A percentile compares a stretch with the other conserved stretches of the same genome.
Conservation (phyloP, 2,113 vertebrate genomes). For the Triplophysa siluroides region DNA sequence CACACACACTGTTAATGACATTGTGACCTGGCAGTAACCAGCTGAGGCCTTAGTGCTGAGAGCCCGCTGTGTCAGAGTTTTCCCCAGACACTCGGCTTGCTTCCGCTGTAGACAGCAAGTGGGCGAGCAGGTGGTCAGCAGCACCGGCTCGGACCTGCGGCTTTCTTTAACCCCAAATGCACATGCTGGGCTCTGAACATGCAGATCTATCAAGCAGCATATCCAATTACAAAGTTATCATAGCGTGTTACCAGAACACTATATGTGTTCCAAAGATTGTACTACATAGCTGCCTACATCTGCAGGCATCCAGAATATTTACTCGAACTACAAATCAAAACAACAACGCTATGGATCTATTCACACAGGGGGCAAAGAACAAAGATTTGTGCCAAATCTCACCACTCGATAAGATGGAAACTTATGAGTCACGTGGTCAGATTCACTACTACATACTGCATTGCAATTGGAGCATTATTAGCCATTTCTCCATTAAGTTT, state of each 20-base stretch:
- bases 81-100: slow-evolving; percentile 41
- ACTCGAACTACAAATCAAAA: no score
- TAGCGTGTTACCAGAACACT: background rate
- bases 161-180: slow-evolving; percentile 28
- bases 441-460: no score
- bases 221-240: background rate
- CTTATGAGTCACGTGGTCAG: no score
- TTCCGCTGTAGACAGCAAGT: slow-evolving; percentile 35
- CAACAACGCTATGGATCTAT: no score
- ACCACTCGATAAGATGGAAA: no score
- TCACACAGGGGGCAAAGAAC: no score
- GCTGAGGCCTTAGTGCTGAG: slow-evolving; percentile 46
- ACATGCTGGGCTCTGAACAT: background rate
- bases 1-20: slow-evolving; percentile 39
- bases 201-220: slow-evolving; percentile 15
- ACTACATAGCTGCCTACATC: no score
- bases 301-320: no score
- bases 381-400: no score
- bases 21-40: slow-evolving; percentile 27
- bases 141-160: background rate
- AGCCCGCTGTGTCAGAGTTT: slow-evolving; percentile 46
- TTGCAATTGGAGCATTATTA: no score
- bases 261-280: background rate
- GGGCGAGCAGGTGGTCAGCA: slow-evolving; percentile 40
- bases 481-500: no score